These are phyloP conservation scores for Lerista edwardsae DNA, from an alignment of 2,797 vertebrate species.

Conservation along the genomic window DNA sequence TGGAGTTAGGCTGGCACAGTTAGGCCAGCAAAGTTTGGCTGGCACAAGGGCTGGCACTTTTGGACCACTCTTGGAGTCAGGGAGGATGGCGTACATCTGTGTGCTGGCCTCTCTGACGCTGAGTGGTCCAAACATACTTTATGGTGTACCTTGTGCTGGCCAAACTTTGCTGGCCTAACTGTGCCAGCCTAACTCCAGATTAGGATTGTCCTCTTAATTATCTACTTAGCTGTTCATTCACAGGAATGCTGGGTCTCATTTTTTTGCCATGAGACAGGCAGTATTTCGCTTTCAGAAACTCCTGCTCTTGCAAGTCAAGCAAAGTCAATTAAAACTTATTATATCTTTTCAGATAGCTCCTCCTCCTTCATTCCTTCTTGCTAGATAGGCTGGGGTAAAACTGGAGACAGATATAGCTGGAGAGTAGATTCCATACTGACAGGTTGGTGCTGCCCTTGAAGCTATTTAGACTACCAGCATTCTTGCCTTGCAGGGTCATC, in stretches of 20 bases:
- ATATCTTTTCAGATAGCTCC: slow-evolving; percentile 22
- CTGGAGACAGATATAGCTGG: neutral
- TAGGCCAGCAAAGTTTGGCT: no score
- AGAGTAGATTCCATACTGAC: slow-evolving; percentile 35
- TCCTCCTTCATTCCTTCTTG: neutral
- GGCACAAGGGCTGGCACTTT: no score
- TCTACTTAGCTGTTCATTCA: neutral
- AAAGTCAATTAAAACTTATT: slow-evolving; percentile 17
- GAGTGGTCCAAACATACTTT: no score
- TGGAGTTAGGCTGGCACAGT: no score
- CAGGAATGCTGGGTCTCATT: neutral
- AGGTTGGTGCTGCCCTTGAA: slow-evolving; percentile 30
- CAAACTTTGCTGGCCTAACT: no score
- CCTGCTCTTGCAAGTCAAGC: slow-evolving; percentile 21
- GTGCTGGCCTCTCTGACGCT: no score
- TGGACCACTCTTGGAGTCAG: no score
- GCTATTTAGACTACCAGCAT: neutral
- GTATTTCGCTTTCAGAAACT: slow-evolving; percentile 12
- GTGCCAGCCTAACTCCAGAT: no score
- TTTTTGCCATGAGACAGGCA: neutral
- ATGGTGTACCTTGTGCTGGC: no score
- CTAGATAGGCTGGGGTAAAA: neutral
- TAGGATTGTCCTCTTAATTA: no score
- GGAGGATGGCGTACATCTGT: no score
- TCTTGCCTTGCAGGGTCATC: neutral